Base-by-base conservation (phyloP, 2,888 invertebrate species). In the Tortrix viridana region DNA sequence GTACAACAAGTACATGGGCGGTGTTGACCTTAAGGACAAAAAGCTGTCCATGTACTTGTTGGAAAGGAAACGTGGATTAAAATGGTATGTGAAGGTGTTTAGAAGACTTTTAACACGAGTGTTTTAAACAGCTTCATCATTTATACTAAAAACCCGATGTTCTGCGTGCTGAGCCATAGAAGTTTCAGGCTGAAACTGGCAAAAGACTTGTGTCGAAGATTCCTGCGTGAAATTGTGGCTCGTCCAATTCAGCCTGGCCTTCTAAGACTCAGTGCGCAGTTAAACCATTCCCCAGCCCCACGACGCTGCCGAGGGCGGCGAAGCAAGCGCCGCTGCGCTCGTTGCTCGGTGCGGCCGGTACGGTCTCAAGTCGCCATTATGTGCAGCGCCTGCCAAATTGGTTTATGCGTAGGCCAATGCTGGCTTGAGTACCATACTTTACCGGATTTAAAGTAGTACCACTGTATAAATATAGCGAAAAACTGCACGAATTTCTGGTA, bases 51-150 rank as follows among this genome's bases (percentile, higher is more conserved):
- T 14, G n/a, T 43, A 43, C 43, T n/a, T n/a, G 5, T n/a, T 43
- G 43, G 43, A 43, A 6, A 2, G 43, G 16, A 43, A 43, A 43
- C 43, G 43, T 3, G 43, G 43, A 2, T n/a, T 14, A 6, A 43
- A 43, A 16, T 43, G 43, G 43, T 43, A 43, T n/a, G 16, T 43
- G 43, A 43, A 43, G 43, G 50, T 69, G 6, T 67, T 69, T 52
- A 47, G 48, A 20, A 16, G 65, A 5, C 26, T 66, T 14, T 23
- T 67, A 65, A 69, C 20, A 47, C 20, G 14, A 68, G 66, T 44
- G 48, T 55, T 22, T 41, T 48, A 14, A 61, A 61, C 38, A 37
- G 54, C n/a, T 54, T 48, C 18, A 26, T 60, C 18, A 54, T 60
- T 18, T 54, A 41, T 19, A 37, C 44, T 26, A 1, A 43, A 26